Evolutionary conservation across 2,113 vertebrate genomes (phyloP).

Genomic region (Okapia johnstoni): DNA sequence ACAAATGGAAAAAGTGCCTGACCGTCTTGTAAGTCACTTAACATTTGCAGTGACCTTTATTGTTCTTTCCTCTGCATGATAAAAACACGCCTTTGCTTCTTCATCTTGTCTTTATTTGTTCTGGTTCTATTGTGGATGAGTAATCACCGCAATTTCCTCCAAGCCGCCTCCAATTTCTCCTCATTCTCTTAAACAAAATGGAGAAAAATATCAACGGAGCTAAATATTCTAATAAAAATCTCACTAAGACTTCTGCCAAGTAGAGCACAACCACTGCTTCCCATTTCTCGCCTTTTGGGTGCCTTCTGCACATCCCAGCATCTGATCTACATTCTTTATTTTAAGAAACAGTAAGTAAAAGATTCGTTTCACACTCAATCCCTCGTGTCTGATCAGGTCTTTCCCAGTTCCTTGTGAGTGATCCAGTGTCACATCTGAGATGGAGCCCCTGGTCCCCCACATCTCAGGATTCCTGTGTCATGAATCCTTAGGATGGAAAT

Average conservation of each 20-base stretch:
- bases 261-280: fast-evolving
- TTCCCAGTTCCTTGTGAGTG: background rate
- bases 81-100: background rate
- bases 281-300: fast-evolving
- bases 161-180: background rate
- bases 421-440: fast-evolving
- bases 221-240: background rate
- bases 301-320: background rate
- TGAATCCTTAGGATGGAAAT: fast-evolving
- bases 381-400: background rate
- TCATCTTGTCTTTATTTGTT: background rate
- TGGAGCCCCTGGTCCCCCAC: fast-evolving
- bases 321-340: background rate
- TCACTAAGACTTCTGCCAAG: background rate
- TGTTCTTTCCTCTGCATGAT: background rate
- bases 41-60: background rate
- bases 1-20: fast-evolving
- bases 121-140: background rate
- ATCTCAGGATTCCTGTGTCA: fast-evolving
- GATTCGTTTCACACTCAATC: fast-evolving
- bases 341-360: background rate
- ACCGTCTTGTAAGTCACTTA: background rate
- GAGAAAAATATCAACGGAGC: background rate
- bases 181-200: background rate
- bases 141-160: background rate